These are phyloP conservation scores for Stegodyphus dumicola DNA, from an alignment of 1,140 invertebrate species.

Conservation along the genomic window DNA sequence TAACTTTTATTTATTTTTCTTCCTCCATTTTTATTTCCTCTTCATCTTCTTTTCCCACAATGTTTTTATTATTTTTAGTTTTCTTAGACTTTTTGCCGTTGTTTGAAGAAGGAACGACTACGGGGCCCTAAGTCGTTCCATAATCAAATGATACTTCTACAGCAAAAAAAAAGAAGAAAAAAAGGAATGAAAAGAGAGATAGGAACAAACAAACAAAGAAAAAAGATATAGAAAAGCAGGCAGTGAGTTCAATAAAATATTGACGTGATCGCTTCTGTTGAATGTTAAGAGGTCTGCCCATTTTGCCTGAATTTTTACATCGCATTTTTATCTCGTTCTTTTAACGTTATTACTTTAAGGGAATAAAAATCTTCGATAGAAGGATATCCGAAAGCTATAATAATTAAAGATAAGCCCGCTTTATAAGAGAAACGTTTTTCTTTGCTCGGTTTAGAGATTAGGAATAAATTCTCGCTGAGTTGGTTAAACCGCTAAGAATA, in stretches of 20 bases:
- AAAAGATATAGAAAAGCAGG: constrained; percentile 10
- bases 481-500: too few species aligned
- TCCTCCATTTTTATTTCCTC: not conserved
- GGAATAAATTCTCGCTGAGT: too few species aligned
- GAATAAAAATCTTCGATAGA: not conserved
- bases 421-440: too few species aligned
- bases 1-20: not conserved
- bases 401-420: not conserved
- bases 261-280: constrained; percentile 25
- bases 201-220: constrained; percentile 10
- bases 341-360: not conserved
- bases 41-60: constrained; percentile 25
- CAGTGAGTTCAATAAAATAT: constrained; percentile 39
- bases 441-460: too few species aligned
- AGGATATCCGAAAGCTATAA: not conserved
- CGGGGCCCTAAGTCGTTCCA: too few species aligned
- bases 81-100: too few species aligned
- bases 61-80: constrained; percentile 10
- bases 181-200: not conserved
- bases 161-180: too few species aligned
- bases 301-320: too few species aligned
- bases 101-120: too few species aligned
- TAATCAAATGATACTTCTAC: too few species aligned
- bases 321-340: too few species aligned
- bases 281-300: constrained; percentile 11